Conservation (phyloP, 2,797 vertebrate species). For the Molossus molossus region DNA sequence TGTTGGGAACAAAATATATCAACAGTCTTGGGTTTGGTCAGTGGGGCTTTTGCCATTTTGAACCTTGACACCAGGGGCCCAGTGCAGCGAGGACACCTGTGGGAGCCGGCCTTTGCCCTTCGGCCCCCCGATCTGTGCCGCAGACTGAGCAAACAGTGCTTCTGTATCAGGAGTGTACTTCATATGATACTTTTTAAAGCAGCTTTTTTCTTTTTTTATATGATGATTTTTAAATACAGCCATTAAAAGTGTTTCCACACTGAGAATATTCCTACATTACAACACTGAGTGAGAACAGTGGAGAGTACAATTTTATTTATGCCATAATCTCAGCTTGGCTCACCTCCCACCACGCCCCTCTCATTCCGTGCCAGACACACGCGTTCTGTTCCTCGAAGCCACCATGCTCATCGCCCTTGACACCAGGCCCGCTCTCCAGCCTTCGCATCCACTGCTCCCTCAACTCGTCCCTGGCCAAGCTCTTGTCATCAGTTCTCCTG, state of each 20-base stretch:
- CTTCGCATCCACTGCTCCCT: neutral
- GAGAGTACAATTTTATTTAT: neutral
- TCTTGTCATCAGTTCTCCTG: neutral
- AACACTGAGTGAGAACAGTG: neutral
- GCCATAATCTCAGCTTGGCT: neutral
- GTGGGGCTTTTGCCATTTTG: neutral
- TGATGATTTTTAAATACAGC: constrained; percentile 27
- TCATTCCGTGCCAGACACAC: neutral
- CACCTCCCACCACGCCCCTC: neutral
- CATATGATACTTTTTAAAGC: constrained; percentile 34
- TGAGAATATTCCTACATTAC: constrained; percentile 33
- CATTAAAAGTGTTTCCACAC: constrained; percentile 72
- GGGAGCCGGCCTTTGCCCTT: neutral
- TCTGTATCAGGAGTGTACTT: neutral
- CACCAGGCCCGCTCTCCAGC: neutral
- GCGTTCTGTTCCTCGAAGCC: neutral
- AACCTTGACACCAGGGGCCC: neutral
- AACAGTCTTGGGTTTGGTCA: neutral
- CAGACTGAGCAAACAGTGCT: neutral
- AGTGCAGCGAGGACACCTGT: neutral
- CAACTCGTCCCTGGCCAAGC: neutral
- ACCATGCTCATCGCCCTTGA: fast-evolving
- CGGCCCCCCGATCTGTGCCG: neutral
- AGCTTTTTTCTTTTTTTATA: constrained; percentile 32
- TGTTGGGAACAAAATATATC: neutral